Conservation (phyloP, 2,888 invertebrate species). For the Dyspetes luteomarginatus region DNA sequence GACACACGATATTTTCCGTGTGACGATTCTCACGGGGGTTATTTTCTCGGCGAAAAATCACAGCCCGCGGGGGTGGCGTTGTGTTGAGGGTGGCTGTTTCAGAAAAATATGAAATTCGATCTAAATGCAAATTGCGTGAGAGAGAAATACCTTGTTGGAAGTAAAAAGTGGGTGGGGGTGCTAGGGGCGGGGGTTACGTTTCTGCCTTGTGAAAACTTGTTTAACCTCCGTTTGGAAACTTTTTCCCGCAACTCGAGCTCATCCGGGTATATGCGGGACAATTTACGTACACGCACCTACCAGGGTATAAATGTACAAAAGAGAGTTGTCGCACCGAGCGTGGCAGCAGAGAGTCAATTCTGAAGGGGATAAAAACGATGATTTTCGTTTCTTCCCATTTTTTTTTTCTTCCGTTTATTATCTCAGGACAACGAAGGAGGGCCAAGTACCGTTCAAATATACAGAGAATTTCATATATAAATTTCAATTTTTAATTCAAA, state of each 20-base stretch:
- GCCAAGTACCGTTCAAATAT: too few relatives aligned
- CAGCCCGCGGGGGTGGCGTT: conserved; percentile 11
- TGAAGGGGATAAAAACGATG: background rate
- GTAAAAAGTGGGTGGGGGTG: background rate
- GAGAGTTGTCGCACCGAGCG: conserved; percentile 1
- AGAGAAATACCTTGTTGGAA: background rate
- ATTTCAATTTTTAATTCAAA: too few relatives aligned
- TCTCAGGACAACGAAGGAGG: too few relatives aligned
- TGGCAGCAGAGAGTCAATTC: too few relatives aligned
- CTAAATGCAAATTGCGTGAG: conserved; percentile 76
- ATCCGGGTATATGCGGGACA: background rate
- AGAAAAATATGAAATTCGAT: conserved; percentile 74
- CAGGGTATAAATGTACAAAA: background rate
- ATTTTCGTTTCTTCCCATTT: background rate
- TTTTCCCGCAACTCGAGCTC: conserved; percentile 39
- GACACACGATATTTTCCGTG: background rate
- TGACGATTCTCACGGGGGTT: conserved; percentile 2
- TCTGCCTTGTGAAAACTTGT: conserved; percentile 60
- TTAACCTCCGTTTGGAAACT: conserved; percentile 59
- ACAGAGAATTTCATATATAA: too few relatives aligned
- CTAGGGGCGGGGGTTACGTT: conserved; percentile 3
- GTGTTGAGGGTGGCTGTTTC: conserved; percentile 40
- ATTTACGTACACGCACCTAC: background rate
- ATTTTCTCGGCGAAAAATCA: conserved; percentile 61
- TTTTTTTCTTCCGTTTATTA: background rate